phyloP scores from a whole-genome alignment of 2,797 vertebrate species.

The Rhinella marina region DNA sequence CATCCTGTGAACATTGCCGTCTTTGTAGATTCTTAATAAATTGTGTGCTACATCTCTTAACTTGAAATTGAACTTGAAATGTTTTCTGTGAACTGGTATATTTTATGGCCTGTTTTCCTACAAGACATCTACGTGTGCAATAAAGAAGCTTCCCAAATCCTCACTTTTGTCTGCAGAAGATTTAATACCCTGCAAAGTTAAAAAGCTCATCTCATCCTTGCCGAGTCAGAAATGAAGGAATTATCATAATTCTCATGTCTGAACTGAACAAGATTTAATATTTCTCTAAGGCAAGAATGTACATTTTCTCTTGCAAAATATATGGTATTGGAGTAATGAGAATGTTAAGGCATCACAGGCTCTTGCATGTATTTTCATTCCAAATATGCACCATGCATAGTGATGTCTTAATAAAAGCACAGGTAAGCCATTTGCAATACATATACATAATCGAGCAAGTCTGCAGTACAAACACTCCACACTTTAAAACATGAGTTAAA shows the following conservation, averaged over 20 bases:
- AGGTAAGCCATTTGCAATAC: conserved; percentile 1
- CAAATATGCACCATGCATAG: conserved; percentile 5
- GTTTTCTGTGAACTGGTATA: conserved; percentile 7
- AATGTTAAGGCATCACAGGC: conserved; percentile 41
- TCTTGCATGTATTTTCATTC: background rate
- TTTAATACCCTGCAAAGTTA: conserved; percentile 40
- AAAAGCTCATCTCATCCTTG: conserved; percentile 54
- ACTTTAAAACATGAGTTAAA: background rate
- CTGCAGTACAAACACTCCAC: background rate
- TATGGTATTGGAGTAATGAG: conserved; percentile 22
- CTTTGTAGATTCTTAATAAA: background rate
- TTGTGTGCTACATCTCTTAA: background rate
- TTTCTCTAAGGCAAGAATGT: conserved; percentile 35
- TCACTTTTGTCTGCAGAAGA: conserved; percentile 30
- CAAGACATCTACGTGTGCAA: background rate
- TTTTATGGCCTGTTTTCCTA: conserved; percentile 27
- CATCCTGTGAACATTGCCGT: background rate
- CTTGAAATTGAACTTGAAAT: conserved; percentile 11
- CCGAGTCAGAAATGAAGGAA: conserved; percentile 47
- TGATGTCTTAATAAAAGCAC: background rate
- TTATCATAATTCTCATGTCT: conserved; percentile 56
- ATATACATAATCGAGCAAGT: background rate
- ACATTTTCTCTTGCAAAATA: conserved; percentile 41
- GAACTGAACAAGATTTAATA: conserved; percentile 37
- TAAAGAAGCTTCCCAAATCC: conserved; percentile 36